phyloP scores from a whole-genome alignment of 2,113 vertebrate species.

The Ornithorhynchus anatinus region DNA sequence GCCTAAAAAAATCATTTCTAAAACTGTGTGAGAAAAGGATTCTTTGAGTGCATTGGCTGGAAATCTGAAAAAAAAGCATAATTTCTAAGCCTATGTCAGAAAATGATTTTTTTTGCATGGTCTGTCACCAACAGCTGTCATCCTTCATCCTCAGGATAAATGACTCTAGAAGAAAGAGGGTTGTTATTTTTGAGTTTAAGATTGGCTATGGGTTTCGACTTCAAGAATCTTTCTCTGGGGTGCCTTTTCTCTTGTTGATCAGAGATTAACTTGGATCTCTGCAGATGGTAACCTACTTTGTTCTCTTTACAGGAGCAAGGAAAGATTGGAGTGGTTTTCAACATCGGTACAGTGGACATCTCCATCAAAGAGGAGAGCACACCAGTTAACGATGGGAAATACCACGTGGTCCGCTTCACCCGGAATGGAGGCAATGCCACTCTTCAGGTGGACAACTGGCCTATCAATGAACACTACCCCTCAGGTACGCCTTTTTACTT shows the following conservation, averaged over 20 bases:
- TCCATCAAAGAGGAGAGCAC: constrained; percentile 90
- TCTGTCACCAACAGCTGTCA: no score
- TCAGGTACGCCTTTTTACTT: constrained; percentile 77
- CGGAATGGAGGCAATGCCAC: constrained; percentile 96
- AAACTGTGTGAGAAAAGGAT: no score
- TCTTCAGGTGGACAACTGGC: constrained; percentile 96
- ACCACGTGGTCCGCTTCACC: constrained; percentile 96
- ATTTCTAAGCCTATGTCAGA: no score
- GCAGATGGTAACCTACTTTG: constrained; percentile 21
- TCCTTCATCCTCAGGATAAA: no score
- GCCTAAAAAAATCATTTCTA: no score
- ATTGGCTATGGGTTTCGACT: no score
- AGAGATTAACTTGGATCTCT: constrained; percentile 11
- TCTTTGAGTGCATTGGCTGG: no score
- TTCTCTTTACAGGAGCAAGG: constrained; percentile 86
- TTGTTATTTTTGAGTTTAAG: no score
- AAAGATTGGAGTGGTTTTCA: constrained; percentile 96
- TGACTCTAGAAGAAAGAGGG: no score
- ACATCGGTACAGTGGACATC: constrained; percentile 95
- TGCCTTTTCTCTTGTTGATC: neutral
- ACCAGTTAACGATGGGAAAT: constrained; percentile 95
- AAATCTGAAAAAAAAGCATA: no score
- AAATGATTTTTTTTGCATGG: no score
- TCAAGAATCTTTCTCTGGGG: no score
- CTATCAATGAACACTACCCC: constrained; percentile 94